Evolutionary conservation across 2,113 vertebrate genomes (phyloP), one percentile per base, ranked within the genome.

Genomic region (Emydura subglobosa): DNA sequence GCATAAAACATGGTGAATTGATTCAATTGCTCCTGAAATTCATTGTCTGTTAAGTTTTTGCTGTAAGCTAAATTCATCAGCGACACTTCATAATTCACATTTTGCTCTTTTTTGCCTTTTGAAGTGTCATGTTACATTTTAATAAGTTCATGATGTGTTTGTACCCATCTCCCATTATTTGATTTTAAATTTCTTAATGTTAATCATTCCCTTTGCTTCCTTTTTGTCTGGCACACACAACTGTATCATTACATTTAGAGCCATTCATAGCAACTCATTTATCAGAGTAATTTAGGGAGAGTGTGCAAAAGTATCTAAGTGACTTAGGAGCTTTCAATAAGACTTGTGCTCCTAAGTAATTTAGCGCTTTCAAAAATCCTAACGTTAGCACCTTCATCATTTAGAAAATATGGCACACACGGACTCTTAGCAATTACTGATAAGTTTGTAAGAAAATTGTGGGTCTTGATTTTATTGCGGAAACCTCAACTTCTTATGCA

Each of bases 1-100:
- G 42, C 74, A 78, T 47, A 3, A 55, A 92, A 84, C 6, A 11
- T 3, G 54, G 13, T 1, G 4, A n/a, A 11, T 25, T 1, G 3
- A 88, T 83, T 83, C 72, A 83, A 47, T 31, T 72, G 5, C 10
- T 31, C 19, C 25, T 10, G 25, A 53, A 44, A 54, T 25, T 42
- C 9, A 44, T 47, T 29, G 25, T 47, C 27, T 78, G 74, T 3
- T 17, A 57, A 79, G 14, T 47, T 59, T 54, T 78, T 82, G 25
- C 68, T 61, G 78, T 17, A 93, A 85, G n/a, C 44, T 57, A 68
- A 82, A n/a, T 9, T 91, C 51, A 83, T 86, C 51, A 88, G 16
- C 3, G 3, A 83, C 27, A 72, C 34, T 88, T 65, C 72, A 5
- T 6, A 86, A 55, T 5, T 44, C 44, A 31, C n/a, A 47, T 83